A percentile compares a stretch with the other conserved stretches of the same genome.
These are phyloP conservation scores for Hedya salicella DNA, from an alignment of 2,888 invertebrate species.

Conservation along the genomic window DNA sequence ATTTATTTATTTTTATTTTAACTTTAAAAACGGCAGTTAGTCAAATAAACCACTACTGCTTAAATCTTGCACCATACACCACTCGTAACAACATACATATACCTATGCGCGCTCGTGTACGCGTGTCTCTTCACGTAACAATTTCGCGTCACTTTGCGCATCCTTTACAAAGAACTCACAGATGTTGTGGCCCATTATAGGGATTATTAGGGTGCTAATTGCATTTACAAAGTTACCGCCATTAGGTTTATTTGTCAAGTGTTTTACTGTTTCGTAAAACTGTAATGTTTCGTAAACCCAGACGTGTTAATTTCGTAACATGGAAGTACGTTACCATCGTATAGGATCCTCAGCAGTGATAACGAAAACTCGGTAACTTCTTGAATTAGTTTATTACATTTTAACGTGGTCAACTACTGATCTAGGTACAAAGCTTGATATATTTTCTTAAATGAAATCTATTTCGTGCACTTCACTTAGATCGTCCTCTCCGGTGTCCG, in stretches of 20 bases:
- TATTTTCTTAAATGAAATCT: too few relatives aligned
- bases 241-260: conserved; percentile 22
- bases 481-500: too few relatives aligned
- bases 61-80: conserved; percentile 47
- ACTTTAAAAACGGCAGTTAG: too few relatives aligned
- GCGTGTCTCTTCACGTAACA: conserved; percentile 63
- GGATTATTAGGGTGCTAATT: conserved; percentile 35
- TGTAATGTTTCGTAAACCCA: not conserved
- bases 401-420: too few relatives aligned
- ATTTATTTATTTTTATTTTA: too few relatives aligned
- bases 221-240: conserved; percentile 22
- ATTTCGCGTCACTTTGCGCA: conserved; percentile 66
- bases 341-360: too few relatives aligned
- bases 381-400: too few relatives aligned
- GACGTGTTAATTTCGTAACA: too few relatives aligned
- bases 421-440: too few relatives aligned
- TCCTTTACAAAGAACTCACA: conserved; percentile 58
- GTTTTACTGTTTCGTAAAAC: conserved; percentile 8
- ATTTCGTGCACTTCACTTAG: too few relatives aligned
- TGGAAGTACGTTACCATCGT: too few relatives aligned
- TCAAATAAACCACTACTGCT: not conserved
- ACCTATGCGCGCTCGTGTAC: conserved; percentile 52
- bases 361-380: too few relatives aligned
- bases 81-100: conserved; percentile 52
- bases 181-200: conserved; percentile 31